Percentiles rank a stretch among this genome's conserved stretches.
Evolutionary conservation across 2,797 vertebrate species (phyloP).

Genomic region (Parauchenoglanis punctatus): DNA sequence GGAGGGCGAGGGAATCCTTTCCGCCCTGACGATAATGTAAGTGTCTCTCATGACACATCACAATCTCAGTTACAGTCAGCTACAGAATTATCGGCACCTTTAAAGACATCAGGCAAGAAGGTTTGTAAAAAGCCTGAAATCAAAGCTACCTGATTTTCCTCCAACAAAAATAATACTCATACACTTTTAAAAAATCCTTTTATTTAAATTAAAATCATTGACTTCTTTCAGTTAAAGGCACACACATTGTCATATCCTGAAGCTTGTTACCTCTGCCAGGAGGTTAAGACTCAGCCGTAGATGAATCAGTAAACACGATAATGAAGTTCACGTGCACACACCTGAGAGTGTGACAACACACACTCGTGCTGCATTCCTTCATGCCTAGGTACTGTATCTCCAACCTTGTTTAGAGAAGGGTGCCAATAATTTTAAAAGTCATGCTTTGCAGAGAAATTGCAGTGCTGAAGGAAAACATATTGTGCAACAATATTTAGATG

Average conservation of each 20-base stretch:
- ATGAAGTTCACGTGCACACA: background rate
- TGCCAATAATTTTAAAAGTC: background rate
- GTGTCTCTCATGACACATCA: background rate
- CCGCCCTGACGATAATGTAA: slow-evolving; percentile 87
- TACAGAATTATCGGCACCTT: background rate
- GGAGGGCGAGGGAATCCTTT: slow-evolving; percentile 98
- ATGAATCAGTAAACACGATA: background rate
- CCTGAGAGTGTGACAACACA: background rate
- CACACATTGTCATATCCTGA: background rate
- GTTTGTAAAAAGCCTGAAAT: background rate
- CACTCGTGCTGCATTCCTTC: background rate
- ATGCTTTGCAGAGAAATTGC: background rate
- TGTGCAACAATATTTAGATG: background rate
- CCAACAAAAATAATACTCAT: background rate
- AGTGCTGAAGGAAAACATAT: no score
- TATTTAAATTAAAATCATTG: no score
- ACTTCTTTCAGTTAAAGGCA: background rate
- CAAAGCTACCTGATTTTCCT: background rate
- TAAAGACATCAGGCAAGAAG: background rate
- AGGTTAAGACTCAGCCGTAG: background rate
- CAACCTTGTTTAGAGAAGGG: background rate
- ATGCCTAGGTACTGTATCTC: background rate
- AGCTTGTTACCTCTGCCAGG: background rate
- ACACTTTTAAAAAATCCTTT: background rate
- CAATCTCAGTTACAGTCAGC: background rate